These are phyloP conservation scores for Malaclemys terrapin DNA, from an alignment of 2,113 vertebrate species.

Conservation along the genomic window DNA sequence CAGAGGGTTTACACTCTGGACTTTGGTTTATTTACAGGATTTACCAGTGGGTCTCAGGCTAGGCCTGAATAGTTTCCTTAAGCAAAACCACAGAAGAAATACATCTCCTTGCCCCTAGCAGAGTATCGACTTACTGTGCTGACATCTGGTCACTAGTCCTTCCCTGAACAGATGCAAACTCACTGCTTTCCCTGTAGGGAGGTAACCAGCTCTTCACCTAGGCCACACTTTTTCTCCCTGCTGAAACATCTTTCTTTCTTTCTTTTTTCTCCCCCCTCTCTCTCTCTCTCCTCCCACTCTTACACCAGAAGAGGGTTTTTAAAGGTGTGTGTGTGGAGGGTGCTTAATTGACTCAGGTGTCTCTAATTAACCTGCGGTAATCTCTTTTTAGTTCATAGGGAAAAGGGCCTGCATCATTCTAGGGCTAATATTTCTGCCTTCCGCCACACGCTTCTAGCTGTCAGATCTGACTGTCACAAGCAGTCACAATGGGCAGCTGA, in stretches of 20 bases:
- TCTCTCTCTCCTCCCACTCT: too few species aligned
- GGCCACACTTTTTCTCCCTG: neutral
- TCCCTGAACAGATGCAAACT: neutral
- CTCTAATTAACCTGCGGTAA: neutral
- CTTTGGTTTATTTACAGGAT: neutral
- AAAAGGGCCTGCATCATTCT: neutral
- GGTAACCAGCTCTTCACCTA: neutral
- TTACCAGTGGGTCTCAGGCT: neutral
- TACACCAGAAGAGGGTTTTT: neutral
- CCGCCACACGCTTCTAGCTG: neutral
- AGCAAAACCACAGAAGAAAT: neutral
- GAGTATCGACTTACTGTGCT: neutral
- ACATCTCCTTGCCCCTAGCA: neutral
- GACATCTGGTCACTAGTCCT: neutral
- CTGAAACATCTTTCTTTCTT: neutral
- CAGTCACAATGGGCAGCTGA: accelerated
- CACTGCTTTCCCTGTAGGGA: neutral
- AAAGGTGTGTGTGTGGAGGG: too few species aligned
- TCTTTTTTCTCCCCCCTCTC: accelerated
- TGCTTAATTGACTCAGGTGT: neutral
- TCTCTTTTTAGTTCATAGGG: neutral
- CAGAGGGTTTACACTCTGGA: neutral
- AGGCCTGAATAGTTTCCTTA: neutral
- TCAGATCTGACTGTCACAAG: neutral
- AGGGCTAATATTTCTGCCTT: neutral